phyloP scores from a whole-genome alignment of 2,888 invertebrate genomes.

The Conistra vaccinii region DNA sequence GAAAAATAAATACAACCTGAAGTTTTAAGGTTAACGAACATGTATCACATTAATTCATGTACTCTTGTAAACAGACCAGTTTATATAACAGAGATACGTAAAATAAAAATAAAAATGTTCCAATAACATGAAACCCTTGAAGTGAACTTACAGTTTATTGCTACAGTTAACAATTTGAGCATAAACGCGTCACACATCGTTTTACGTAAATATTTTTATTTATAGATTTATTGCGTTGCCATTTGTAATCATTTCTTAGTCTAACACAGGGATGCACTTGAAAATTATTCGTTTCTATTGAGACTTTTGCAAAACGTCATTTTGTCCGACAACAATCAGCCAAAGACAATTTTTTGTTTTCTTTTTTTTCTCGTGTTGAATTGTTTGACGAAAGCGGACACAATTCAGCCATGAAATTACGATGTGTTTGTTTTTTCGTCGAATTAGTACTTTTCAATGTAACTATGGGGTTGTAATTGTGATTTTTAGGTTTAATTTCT shows the following conservation, averaged over 20 bases:
- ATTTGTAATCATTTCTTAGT: slow-evolving; percentile 57
- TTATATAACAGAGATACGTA: slow-evolving; percentile 63
- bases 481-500: no score
- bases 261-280: slow-evolving; percentile 59
- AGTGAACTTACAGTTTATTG: slow-evolving; percentile 81
- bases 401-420: slow-evolving; percentile 13
- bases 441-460: neutral
- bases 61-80: slow-evolving; percentile 59
- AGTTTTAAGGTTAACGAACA: slow-evolving; percentile 56
- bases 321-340: slow-evolving; percentile 69
- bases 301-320: slow-evolving; percentile 76
- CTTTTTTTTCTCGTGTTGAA: neutral
- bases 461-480: neutral
- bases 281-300: slow-evolving; percentile 69
- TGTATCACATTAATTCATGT: slow-evolving; percentile 39
- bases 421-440: neutral
- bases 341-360: slow-evolving; percentile 62
- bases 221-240: slow-evolving; percentile 68
- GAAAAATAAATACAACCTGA: slow-evolving; percentile 70
- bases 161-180: slow-evolving; percentile 70
- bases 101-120: slow-evolving; percentile 68
- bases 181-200: slow-evolving; percentile 70
- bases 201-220: slow-evolving; percentile 63
- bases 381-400: slow-evolving; percentile 4
- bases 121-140: slow-evolving; percentile 80